A percentile compares a stretch with the other conserved stretches of the same genome.
phyloP scores from a whole-genome alignment of 2,797 vertebrate species.

The Muraenolepis orangiensis region DNA sequence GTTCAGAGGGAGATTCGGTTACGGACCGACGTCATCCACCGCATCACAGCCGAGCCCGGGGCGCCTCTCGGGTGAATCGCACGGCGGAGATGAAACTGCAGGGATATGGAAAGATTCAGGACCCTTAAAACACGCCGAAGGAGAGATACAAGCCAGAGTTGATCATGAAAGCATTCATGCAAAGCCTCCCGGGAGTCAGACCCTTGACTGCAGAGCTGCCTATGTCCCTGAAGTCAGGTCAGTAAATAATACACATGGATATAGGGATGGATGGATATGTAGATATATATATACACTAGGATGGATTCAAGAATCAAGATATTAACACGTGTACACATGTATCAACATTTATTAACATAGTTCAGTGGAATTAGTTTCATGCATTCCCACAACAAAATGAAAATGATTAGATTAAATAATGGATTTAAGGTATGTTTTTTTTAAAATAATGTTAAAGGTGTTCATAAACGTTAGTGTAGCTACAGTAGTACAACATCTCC shows the following conservation, averaged over 20 bases:
- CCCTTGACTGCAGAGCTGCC: background rate
- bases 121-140: constrained; percentile 5
- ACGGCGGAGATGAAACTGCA: constrained; percentile 1
- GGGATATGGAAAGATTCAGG: constrained; percentile 13
- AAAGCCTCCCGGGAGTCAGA: background rate
- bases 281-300: background rate
- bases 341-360: no score
- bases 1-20: constrained; percentile 1
- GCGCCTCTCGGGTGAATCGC: background rate
- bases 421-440: no score
- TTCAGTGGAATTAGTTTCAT: no score
- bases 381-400: no score
- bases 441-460: no score
- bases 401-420: no score
- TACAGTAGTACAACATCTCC: no score
- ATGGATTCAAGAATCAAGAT: background rate
- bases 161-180: background rate
- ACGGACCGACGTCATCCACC: background rate
- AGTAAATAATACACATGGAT: background rate
- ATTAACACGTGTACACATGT: no score
- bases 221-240: background rate
- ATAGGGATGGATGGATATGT: background rate
- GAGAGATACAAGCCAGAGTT: background rate
- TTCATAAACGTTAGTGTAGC: no score
- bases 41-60: no score